phyloP scores from a whole-genome alignment of 2,888 invertebrate species.

The Itoplectis maculator region DNA sequence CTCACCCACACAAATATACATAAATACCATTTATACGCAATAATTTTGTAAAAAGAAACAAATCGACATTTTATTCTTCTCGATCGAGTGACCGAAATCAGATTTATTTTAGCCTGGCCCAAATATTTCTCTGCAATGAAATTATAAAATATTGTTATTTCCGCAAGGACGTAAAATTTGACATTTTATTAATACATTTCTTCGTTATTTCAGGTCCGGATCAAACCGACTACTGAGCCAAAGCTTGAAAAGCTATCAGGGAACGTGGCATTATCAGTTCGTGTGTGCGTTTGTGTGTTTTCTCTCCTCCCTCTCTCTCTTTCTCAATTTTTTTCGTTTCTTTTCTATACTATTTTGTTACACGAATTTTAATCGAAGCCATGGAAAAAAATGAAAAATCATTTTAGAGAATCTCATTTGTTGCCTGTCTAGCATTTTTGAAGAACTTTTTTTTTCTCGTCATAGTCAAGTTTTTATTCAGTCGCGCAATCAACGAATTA shows the following conservation, averaged over 20 bases:
- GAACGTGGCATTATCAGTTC: conserved; percentile 45
- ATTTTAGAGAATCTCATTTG: neutral
- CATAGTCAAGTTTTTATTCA: neutral
- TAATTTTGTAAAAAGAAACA: conserved; percentile 18
- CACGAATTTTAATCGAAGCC: conserved; percentile 28
- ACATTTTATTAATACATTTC: conserved; percentile 32
- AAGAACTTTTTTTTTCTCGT: neutral
- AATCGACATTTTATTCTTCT: conserved; percentile 18
- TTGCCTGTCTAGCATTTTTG: neutral
- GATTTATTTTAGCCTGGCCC: conserved; percentile 28
- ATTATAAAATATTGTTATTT: neutral
- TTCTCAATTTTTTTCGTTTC: conserved; percentile 27
- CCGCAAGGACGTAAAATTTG: neutral
- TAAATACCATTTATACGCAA: conserved; percentile 22
- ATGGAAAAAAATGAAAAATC: conserved; percentile 8
- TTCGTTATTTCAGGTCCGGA: conserved; percentile 81
- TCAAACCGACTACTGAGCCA: conserved; percentile 81
- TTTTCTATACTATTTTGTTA: conserved; percentile 62
- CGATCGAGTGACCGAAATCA: conserved; percentile 59
- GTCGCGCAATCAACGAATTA: neutral
- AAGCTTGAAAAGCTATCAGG: conserved; percentile 40
- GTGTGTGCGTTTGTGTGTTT: conserved; percentile 55
- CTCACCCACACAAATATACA: conserved; percentile 39
- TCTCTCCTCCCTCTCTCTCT: conserved; percentile 14
- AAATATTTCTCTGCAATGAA: conserved; percentile 19